These are phyloP conservation scores for Gastracanthus pulcherrimus DNA, from an alignment of 2,888 invertebrate genomes.

Conservation along the genomic window DNA sequence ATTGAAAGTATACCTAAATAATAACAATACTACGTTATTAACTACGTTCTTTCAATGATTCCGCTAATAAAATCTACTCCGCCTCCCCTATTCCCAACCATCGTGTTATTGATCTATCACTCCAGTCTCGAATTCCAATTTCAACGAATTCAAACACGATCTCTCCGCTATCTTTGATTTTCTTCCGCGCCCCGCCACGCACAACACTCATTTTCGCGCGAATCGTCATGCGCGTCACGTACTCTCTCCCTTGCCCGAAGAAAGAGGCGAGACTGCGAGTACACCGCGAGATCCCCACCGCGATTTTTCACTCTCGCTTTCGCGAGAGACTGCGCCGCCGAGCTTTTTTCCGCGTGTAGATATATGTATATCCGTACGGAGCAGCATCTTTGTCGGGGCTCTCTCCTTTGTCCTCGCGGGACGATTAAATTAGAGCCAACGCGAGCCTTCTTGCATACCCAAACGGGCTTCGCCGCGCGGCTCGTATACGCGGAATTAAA, in stretches of 20 bases:
- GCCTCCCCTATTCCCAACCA: neutral
- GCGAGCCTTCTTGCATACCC: conserved; percentile 44
- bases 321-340: neutral
- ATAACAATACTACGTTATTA: too few relatives aligned
- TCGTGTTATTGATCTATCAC: neutral
- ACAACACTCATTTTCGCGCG: conserved; percentile 5
- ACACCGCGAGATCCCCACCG: neutral
- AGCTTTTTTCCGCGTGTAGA: neutral
- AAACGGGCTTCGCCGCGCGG: conserved; percentile 19
- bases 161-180: neutral
- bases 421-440: conserved; percentile 46
- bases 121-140: neutral
- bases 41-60: too few relatives aligned
- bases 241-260: neutral
- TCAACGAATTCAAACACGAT: neutral
- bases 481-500: conserved; percentile 35
- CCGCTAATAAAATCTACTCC: too few relatives aligned
- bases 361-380: neutral
- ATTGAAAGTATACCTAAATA: too few relatives aligned
- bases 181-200: neutral
- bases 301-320: conserved; percentile 51
- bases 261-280: neutral
- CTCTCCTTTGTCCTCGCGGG: conserved; percentile 20
- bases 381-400: neutral
- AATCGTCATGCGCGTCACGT: conserved; percentile 23